Percentiles rank a stretch among this genome's conserved stretches.
These are phyloP conservation scores for Ceryle rudis DNA, from an alignment of 2,797 vertebrate species.

Conservation along the genomic window DNA sequence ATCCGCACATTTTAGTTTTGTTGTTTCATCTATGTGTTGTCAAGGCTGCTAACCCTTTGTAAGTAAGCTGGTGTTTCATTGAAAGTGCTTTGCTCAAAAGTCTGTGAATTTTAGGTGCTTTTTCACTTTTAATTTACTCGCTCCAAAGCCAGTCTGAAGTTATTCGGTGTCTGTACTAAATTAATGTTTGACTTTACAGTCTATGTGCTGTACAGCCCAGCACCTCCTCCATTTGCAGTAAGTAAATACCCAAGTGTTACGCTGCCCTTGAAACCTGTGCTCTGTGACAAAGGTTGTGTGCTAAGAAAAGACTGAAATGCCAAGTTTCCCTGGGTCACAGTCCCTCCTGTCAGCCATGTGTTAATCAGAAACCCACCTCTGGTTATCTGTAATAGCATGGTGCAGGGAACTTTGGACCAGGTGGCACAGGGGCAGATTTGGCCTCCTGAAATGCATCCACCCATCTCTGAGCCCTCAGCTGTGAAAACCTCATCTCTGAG, in stretches of 20 bases:
- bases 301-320: constrained; percentile 14
- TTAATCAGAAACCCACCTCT: constrained; percentile 69
- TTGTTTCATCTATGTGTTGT: neutral
- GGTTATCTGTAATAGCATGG: constrained; percentile 2
- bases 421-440: neutral
- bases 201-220: neutral
- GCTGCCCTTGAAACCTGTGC: constrained; percentile 71
- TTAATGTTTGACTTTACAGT: constrained; percentile 20
- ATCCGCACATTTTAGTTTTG: neutral
- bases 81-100: neutral
- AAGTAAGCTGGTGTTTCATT: neutral
- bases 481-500: neutral
- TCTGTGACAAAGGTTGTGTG: constrained; percentile 60
- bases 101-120: constrained; percentile 55
- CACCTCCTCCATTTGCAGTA: constrained; percentile 54
- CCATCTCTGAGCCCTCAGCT: neutral
- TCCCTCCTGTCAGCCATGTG: neutral
- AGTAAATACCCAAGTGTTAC: constrained; percentile 75
- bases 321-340: constrained; percentile 54
- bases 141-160: neutral
- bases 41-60: neutral
- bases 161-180: neutral
- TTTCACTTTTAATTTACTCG: constrained; percentile 5
- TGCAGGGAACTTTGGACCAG: constrained; percentile 22
- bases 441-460: neutral